Conservation (phyloP, 2,797 vertebrate genomes). For the Esox lucius region DNA sequence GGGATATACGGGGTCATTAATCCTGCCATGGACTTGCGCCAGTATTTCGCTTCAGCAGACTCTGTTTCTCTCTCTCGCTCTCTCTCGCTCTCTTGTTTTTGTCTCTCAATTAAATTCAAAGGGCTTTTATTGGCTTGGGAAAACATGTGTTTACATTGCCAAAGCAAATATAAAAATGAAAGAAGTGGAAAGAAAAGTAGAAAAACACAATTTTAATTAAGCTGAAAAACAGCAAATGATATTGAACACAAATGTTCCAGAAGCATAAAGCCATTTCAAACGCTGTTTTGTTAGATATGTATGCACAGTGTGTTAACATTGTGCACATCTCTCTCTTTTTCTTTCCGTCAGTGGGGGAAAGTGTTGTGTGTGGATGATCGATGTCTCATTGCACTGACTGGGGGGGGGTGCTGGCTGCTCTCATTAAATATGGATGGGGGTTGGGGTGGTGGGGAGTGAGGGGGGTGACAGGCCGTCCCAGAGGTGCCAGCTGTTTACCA, state of each 20-base stretch:
- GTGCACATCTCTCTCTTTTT: not conserved
- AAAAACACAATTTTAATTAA: no score
- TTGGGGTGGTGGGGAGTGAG: conserved; percentile 24
- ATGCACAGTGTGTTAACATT: no score
- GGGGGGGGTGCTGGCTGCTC: conserved; percentile 82
- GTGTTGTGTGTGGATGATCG: conserved; percentile 81
- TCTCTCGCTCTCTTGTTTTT: conserved; percentile 51
- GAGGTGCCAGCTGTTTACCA: conserved; percentile 75
- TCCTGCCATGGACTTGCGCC: not conserved
- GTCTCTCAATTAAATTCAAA: conserved; percentile 13
- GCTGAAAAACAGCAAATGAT: no score
- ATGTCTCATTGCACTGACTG: conserved; percentile 89
- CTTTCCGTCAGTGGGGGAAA: conserved; percentile 41
- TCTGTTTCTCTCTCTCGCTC: conserved; percentile 7
- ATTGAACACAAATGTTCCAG: no score
- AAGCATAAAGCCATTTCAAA: no score
- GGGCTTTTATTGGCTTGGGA: no score
- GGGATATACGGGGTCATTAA: not conserved
- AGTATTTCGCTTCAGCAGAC: not conserved
- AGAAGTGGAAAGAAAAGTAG: no score
- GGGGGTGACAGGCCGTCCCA: conserved; percentile 74
- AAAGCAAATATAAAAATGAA: no score
- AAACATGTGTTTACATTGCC: no score
- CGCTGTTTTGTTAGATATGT: no score
- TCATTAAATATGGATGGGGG: conserved; percentile 91